Percentiles rank a stretch among this genome's conserved stretches.
These are phyloP conservation scores for Pemphredon lugubris DNA, from an alignment of 2,888 invertebrate genomes.

Conservation along the genomic window DNA sequence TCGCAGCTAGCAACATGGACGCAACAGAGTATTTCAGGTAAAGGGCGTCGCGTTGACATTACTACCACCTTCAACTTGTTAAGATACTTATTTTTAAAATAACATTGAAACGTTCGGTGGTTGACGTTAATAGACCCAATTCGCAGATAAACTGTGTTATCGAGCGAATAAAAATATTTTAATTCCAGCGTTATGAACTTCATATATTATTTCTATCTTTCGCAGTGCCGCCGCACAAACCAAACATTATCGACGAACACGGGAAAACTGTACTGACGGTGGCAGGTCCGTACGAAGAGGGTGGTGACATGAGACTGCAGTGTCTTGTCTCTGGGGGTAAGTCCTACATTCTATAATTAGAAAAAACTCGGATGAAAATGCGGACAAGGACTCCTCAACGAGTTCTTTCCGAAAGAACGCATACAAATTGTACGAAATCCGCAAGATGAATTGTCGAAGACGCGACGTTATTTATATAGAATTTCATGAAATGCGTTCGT, in stretches of 20 bases:
- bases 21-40: too few relatives aligned
- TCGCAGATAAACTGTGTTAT: too few relatives aligned
- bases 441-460: not conserved
- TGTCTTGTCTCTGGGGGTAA: conserved; percentile 91
- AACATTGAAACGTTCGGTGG: too few relatives aligned
- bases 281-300: conserved; percentile 89
- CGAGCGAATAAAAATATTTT: too few relatives aligned
- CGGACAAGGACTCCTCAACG: conserved; percentile 2
- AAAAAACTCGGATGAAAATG: conserved; percentile 4
- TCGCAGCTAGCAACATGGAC: too few relatives aligned
- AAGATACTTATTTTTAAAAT: too few relatives aligned
- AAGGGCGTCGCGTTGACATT: too few relatives aligned
- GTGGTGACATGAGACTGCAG: conserved; percentile 86
- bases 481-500: not conserved
- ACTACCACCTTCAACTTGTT: too few relatives aligned
- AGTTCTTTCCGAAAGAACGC: not conserved
- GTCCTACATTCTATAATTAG: conserved; percentile 63
- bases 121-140: too few relatives aligned
- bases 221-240: conserved; percentile 88
- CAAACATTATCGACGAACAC: conserved; percentile 87
- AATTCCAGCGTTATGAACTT: too few relatives aligned
- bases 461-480: not conserved
- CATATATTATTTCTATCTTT: conserved; percentile 74
- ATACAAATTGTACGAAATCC: not conserved
- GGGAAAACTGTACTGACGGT: conserved; percentile 85